phyloP scores from a whole-genome alignment of 2,113 vertebrate genomes.

The Melanerpes aurifrons region DNA sequence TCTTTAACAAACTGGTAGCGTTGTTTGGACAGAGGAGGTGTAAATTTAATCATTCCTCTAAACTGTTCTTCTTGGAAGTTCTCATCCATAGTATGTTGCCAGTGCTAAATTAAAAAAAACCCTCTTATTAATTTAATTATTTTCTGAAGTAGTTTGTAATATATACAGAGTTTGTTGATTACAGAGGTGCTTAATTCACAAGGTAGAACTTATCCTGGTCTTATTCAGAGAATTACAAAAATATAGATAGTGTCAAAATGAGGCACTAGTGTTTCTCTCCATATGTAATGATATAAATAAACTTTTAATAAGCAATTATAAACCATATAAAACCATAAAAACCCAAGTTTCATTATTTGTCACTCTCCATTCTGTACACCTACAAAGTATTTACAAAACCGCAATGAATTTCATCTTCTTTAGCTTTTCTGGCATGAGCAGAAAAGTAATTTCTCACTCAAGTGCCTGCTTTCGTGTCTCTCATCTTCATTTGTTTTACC shows the following conservation, averaged over 20 bases:
- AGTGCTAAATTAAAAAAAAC: background rate
- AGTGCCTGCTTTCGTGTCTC: background rate
- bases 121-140: background rate
- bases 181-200: background rate
- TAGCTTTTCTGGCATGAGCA: background rate
- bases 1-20: slow-evolving; percentile 87
- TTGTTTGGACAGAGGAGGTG: slow-evolving; percentile 85
- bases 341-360: background rate
- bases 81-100: slow-evolving; percentile 18
- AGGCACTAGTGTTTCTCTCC: background rate
- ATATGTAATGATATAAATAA: background rate
- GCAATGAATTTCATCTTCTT: background rate
- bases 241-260: background rate
- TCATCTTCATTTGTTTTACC: background rate
- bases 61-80: slow-evolving; percentile 16
- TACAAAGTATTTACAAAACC: background rate
- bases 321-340: background rate
- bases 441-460: background rate
- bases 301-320: background rate
- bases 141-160: background rate
- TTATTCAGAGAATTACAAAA: background rate
- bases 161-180: background rate
- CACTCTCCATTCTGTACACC: background rate
- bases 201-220: background rate
- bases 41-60: slow-evolving; percentile 73